Evolutionary conservation across 2,113 vertebrate species (phyloP), one percentile per base, ranked within the genome.

Genomic region (Steatornis caripensis): DNA sequence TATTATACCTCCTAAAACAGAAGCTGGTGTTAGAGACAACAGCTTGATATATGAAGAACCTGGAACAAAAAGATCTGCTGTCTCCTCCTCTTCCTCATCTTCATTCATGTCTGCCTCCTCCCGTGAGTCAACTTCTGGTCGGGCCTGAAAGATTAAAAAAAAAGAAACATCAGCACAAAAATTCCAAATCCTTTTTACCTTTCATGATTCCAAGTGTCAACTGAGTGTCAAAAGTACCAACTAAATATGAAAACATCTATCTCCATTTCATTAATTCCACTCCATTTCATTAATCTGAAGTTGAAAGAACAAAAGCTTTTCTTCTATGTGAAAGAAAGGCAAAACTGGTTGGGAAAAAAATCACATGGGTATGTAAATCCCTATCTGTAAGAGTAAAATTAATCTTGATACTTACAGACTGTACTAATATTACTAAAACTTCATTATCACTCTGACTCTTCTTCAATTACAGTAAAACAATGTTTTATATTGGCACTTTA

Each of bases 21-120:
- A 60, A 39, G 75, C 23, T 11, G 97, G 86, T 1, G 98, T 99
- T 80, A 99, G 97, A 69, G 90, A 93, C 95, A 99, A 80, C 21
- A 99, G 97, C 89, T 98, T 99, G 71, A 99, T 96, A 88, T 99
- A 99, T 5, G 99, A 99, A 53, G 96, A 95, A n/a, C 99, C 99
- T 1, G 99, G 99, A 61, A 99, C 89, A 22, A 97, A 98, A 9
- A 99, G 97, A 96, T 99, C 98, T 71, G 97, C 76, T 19, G 98
- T 98, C 32, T 98, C 97, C 34, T 98, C 97, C 8, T 98, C 97
- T 32, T 98, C 97, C 54, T 97, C 97, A 18, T 98, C 98, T 43
- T 97, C 90, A 71, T 94, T 95, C 29, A 84, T 51, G 8, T 96
- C 97, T 32, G 45, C 32, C 3, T 98, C 98, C 51, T 98, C 98